Evolutionary conservation across 2,888 invertebrate genomes (phyloP).

Genomic region (Ceramica pisi): DNA sequence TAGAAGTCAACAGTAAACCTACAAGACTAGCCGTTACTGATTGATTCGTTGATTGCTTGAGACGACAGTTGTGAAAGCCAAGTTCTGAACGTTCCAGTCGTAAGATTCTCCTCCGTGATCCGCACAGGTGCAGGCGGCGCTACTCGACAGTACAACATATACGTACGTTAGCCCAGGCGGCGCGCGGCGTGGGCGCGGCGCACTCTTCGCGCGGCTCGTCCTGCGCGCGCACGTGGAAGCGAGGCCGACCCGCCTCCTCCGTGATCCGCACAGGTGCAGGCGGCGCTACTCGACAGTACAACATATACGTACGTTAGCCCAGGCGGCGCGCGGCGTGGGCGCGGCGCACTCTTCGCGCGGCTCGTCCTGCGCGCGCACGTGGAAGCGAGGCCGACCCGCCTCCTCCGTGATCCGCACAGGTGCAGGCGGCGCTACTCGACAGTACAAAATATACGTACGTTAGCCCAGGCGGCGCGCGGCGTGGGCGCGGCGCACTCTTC

Average conservation of each 20-base stretch:
- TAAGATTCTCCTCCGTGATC: slow-evolving; percentile 93
- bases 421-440: slow-evolving; percentile 94
- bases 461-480: slow-evolving; percentile 95
- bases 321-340: slow-evolving; percentile 94
- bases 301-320: slow-evolving; percentile 92
- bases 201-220: slow-evolving; percentile 93
- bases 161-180: slow-evolving; percentile 92
- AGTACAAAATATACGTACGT: too few relatives aligned
- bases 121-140: slow-evolving; percentile 93
- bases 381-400: slow-evolving; percentile 97
- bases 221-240: slow-evolving; percentile 96
- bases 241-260: slow-evolving; percentile 96
- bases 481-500: slow-evolving; percentile 93
- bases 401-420: slow-evolving; percentile 97
- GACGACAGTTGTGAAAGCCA: too few relatives aligned
- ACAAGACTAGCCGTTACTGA: too few relatives aligned
- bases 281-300: too few relatives aligned
- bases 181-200: slow-evolving; percentile 93
- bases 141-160: too few relatives aligned
- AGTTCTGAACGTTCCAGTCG: too few relatives aligned
- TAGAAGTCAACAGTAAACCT: too few relatives aligned
- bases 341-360: slow-evolving; percentile 93
- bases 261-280: slow-evolving; percentile 76
- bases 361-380: slow-evolving; percentile 95
- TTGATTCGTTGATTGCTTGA: too few relatives aligned